phyloP scores from a whole-genome alignment of 2,888 invertebrate species.

The Scaptomyza polygonia region DNA sequence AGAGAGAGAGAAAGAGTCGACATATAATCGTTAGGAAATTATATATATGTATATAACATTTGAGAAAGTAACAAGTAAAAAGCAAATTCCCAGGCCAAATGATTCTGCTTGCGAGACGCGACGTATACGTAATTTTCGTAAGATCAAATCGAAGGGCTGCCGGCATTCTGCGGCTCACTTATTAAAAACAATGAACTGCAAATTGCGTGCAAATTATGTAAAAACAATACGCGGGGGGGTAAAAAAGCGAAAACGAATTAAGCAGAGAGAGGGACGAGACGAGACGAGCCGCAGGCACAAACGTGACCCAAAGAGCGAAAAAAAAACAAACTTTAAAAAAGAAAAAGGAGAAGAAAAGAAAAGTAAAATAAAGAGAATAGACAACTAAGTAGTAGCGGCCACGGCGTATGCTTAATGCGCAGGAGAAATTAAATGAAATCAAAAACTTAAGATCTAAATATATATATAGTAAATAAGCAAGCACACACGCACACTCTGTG shows the following conservation, averaged over 20 bases:
- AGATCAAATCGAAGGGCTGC: neutral
- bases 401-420: constrained; percentile 1
- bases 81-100: neutral
- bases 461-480: neutral
- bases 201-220: constrained; percentile 43
- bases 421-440: neutral
- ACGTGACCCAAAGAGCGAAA: constrained; percentile 6
- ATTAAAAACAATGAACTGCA: constrained; percentile 55
- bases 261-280: no score
- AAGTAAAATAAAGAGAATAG: neutral
- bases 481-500: neutral
- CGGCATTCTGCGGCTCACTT: constrained; percentile 14
- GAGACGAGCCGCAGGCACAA: no score
- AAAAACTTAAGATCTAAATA: neutral
- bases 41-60: constrained; percentile 51
- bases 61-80: constrained; percentile 36
- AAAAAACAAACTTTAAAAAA: constrained; percentile 6
- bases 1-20: neutral
- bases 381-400: neutral
- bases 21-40: constrained; percentile 23
- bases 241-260: neutral
- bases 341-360: neutral
- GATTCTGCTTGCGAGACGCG: neutral
- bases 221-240: neutral
- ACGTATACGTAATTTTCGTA: neutral